Percentiles rank a stretch among this genome's conserved stretches.
phyloP scores from a whole-genome alignment of 2,888 invertebrate genomes.

The Machimus rusticus region DNA sequence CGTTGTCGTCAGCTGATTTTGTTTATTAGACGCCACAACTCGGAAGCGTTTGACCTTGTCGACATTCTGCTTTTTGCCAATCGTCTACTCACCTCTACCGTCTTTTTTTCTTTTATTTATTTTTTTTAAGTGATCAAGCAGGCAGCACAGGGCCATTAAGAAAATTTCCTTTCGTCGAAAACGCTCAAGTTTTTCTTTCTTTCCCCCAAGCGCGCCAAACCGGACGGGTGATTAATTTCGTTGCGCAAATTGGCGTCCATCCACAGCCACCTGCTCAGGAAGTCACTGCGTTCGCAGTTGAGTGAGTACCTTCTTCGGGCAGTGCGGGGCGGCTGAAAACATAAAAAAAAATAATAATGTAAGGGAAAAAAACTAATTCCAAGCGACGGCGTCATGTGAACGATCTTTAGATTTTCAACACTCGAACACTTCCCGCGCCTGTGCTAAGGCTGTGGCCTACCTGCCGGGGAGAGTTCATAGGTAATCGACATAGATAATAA shows the following conservation, averaged over 20 bases:
- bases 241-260: background rate
- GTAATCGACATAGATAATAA: constrained; percentile 24
- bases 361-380: background rate
- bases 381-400: background rate
- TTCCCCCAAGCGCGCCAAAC: background rate
- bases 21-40: background rate
- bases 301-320: background rate
- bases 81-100: background rate
- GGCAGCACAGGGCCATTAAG: background rate
- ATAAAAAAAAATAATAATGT: background rate
- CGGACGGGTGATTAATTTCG: constrained; percentile 1
- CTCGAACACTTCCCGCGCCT: background rate
- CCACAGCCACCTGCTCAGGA: constrained; percentile 22
- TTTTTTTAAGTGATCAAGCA: background rate
- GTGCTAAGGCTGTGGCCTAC: background rate
- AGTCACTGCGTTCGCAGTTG: background rate
- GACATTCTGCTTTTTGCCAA: background rate
- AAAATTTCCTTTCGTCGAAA: background rate
- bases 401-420: constrained; percentile 5
- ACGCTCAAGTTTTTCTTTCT: background rate
- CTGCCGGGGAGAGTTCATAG: constrained; percentile 3
- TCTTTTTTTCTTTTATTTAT: too few species aligned
- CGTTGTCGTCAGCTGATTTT: background rate
- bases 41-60: background rate
- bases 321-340: background rate